Evolutionary conservation across 1,140 invertebrate genomes (phyloP), one percentile per base, ranked within the genome.

Genomic region (Dendrolimus kikuchii): DNA sequence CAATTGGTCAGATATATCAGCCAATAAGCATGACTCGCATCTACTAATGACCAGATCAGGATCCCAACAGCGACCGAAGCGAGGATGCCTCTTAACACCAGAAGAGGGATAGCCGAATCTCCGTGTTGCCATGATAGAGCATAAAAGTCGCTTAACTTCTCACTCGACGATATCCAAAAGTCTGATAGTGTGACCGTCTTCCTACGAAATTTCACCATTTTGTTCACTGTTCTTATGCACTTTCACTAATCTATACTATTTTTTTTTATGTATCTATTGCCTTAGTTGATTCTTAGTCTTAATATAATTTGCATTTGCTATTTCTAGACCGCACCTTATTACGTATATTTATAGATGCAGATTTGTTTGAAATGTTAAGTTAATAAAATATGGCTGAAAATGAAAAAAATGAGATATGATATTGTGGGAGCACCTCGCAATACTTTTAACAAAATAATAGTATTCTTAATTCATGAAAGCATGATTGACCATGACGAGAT

Each of bases 1-100:
- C 92, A 93, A 65, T 93, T 90, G 7, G 92, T 93, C n/a, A 94
- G 85, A 69, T 91, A 94, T 40, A 93, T 91, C 5, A 90, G 76
- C 92, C 92, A 94, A 59, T 89, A 88, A 10, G 56, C 68, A 38
- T 57, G 58, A 51, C 54, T 41, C 6, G 60, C 53, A 58, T 57
- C 6, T 58, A 67, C 75, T 40, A 72, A 83, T 71, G 57, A 89
- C 86, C 54, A 91, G n/a, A 89, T 86, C 52, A 89, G 88, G 44
- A 82, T 75, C 9, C 56, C 72, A 38, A 72, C 40, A 5, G 76
- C 64, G 4, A 88, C 51, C 69, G 89, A 88, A 2, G 88, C 81
- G 37, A 92, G 71, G 3, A 89, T 5, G 74, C 90, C 79, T 37
- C 92, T 87, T 56, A 91, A 89, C 5, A 87, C 49, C 40, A 92